Base-by-base conservation (phyloP, 1,140 invertebrate species). In the Leptinotarsa undecemlineata region DNA sequence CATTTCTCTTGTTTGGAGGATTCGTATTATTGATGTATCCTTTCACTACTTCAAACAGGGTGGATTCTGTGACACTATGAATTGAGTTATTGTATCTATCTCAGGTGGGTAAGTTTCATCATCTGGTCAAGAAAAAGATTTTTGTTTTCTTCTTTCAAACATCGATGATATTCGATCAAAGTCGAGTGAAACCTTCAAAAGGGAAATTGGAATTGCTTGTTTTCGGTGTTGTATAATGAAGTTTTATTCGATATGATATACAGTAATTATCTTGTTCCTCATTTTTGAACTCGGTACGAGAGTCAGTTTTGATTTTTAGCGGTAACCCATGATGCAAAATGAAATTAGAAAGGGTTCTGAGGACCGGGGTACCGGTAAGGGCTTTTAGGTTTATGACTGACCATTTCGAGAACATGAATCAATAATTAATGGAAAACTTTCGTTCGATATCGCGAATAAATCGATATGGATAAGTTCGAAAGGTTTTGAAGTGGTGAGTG, bases 361-460 rank as follows among this genome's bases (percentile, higher is more conserved):
- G 48, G 3, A 82, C 68, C 17, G 33, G 64, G 17, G 76, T 57
- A n/a, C 62, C 77, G 19, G 42, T 77, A 47, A 72, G 68, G 20
- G 20, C 26, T 76, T 72, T 74, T 15, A 82, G 48, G 47, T 74
- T 64, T 79, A 81, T 66, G 79, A 81, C 72, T 79, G 78, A 14
- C 81, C 80, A 72, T 78, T 82, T 78, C 74, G 79, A 19, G 82
- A 84, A 72, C 84, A 84, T 72, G 78, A 72, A 33, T 82, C 81
- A 2, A 83, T 77, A 14, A 84, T 77, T 60, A 82, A 83, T 23
- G 81, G 33, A 67, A 72, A 81, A 48, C 70, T 67, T 70, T 79
- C 48, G 19, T 78, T 76, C 5, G 75, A 68, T 51, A 83, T 77
- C 15, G 71, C 77, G 33, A 82, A 80, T 19, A 74, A 73, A 66